Conservation (phyloP, 2,797 vertebrate species). For the Syndactyla subalaris region DNA sequence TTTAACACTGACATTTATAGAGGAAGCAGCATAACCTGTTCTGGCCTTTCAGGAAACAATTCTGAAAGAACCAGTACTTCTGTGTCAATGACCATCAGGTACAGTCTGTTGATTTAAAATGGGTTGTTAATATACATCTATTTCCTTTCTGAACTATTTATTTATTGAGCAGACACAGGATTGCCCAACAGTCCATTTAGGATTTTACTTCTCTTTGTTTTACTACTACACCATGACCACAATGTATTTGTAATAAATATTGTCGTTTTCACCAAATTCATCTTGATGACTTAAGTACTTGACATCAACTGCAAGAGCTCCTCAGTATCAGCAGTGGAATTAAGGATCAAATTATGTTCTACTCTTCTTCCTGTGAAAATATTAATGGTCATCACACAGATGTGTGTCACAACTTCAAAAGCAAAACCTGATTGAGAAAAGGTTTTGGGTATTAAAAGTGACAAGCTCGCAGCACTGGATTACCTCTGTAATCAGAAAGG, state of each 20-base stretch:
- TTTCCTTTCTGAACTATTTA: background rate
- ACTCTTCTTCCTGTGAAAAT: background rate
- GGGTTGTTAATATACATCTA: background rate
- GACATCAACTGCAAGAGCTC: background rate
- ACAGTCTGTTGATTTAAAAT: background rate
- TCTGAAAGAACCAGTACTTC: background rate
- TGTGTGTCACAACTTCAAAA: background rate
- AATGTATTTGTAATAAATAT: background rate
- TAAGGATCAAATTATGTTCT: background rate
- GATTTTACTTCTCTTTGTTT: background rate
- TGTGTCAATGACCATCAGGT: background rate
- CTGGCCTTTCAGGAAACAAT: background rate
- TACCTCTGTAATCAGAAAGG: background rate
- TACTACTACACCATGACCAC: background rate
- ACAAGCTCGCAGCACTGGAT: background rate
- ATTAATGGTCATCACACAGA: background rate
- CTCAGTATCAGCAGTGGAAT: background rate
- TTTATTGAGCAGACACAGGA: background rate
- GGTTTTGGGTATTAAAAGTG: background rate
- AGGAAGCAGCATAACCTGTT: background rate
- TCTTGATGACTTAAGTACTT: background rate
- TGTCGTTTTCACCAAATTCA: background rate
- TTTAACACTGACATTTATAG: background rate
- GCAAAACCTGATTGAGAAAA: background rate
- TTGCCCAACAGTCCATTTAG: background rate